Conservation (phyloP, 2,797 vertebrate genomes). For the Phrynocephalus forsythii region DNA sequence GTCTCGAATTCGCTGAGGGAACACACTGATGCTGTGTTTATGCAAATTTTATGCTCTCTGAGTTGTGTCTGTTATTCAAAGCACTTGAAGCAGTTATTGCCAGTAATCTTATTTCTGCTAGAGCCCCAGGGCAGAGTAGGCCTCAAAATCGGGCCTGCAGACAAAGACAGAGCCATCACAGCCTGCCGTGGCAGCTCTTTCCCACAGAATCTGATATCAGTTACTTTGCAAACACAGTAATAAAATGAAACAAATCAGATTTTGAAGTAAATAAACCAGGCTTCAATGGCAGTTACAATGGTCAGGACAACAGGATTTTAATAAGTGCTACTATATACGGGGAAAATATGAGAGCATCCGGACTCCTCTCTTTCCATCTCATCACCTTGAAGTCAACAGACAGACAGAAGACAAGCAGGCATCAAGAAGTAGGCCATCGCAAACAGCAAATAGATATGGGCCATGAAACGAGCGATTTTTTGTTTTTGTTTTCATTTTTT, state of each 20-base stretch:
- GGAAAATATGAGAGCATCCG: constrained; percentile 62
- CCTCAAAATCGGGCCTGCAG: constrained; percentile 86
- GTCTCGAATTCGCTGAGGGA: constrained; percentile 78
- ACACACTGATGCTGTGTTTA: constrained; percentile 85
- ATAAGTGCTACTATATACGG: constrained; percentile 78
- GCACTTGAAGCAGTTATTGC: constrained; percentile 90
- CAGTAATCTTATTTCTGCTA: constrained; percentile 93
- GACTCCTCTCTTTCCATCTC: constrained; percentile 33
- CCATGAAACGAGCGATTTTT: too few species aligned
- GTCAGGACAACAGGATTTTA: constrained; percentile 86
- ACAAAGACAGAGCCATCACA: constrained; percentile 82
- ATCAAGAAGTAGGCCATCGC: neutral
- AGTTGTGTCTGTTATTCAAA: constrained; percentile 91
- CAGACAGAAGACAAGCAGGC: too few species aligned
- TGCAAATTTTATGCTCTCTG: constrained; percentile 90
- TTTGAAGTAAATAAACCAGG: constrained; percentile 90
- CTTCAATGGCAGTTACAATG: constrained; percentile 85
- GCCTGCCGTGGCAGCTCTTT: constrained; percentile 86
- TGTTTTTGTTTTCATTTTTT: too few species aligned
- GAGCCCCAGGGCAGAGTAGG: constrained; percentile 84
- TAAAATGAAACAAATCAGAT: constrained; percentile 92
- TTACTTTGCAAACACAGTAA: constrained; percentile 88
- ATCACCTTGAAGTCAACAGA: constrained; percentile 21
- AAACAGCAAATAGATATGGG: neutral
- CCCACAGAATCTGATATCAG: constrained; percentile 87